These are phyloP conservation scores for Urocynchramus pylzowi DNA, from an alignment of 2,113 vertebrate species.

Conservation along the genomic window DNA sequence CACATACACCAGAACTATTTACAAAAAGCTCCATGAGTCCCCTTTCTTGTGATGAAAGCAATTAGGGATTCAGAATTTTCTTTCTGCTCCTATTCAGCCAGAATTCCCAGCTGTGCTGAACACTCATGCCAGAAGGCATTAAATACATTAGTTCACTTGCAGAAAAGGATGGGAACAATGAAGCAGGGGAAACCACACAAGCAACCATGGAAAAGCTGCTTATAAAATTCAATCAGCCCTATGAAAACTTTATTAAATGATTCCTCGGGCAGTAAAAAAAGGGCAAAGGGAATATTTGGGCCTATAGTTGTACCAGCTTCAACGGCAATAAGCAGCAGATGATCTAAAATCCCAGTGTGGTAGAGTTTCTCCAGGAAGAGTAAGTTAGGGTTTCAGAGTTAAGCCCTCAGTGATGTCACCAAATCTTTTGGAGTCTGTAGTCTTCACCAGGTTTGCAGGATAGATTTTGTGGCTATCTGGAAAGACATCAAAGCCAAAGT, in stretches of 20 bases:
- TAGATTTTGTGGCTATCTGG: background rate
- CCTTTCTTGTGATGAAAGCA: background rate
- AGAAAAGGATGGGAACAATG: background rate
- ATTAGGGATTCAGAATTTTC: background rate
- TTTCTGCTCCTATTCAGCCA: slow-evolving; percentile 1
- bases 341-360: background rate
- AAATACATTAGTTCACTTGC: background rate
- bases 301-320: background rate
- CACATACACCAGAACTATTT: background rate
- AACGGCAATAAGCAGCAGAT: background rate
- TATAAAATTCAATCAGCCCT: background rate
- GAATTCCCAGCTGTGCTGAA: background rate
- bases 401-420: background rate
- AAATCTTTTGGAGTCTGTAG: background rate
- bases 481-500: background rate
- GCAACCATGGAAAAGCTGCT: background rate
- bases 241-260: background rate
- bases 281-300: background rate
- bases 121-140: background rate
- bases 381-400: background rate
- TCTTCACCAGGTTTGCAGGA: background rate
- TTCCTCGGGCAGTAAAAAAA: background rate
- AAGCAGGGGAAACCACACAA: background rate
- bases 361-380: background rate
- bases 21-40: background rate